A percentile compares a stretch with the other conserved stretches of the same genome.
These are phyloP conservation scores for Coenobita brevimanus DNA, from an alignment of 1,140 invertebrate species.

Conservation along the genomic window DNA sequence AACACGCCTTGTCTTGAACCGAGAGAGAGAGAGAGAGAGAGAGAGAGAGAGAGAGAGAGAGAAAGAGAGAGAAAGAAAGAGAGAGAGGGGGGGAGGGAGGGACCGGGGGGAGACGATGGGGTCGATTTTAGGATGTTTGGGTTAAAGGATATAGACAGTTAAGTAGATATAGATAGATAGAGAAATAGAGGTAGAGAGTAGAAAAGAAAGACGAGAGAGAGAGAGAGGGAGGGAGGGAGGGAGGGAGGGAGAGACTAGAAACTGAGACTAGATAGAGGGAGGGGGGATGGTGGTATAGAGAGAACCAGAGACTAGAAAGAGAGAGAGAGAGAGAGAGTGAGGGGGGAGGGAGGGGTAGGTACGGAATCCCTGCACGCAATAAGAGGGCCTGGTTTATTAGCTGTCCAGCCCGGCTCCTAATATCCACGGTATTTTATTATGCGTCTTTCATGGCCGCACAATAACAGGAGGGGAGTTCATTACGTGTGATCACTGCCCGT, in stretches of 20 bases:
- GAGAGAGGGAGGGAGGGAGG: too few species aligned
- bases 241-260: too few species aligned
- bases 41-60: not conserved
- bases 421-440: constrained; percentile 48
- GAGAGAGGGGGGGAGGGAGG: not conserved
- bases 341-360: not conserved
- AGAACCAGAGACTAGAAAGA: too few species aligned
- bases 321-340: not conserved
- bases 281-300: too few species aligned
- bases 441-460: constrained; percentile 38
- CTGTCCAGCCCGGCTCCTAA: constrained; percentile 14
- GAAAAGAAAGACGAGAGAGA: too few species aligned
- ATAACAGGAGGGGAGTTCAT: constrained; percentile 47
- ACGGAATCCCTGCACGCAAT: constrained; percentile 6
- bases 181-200: too few species aligned
- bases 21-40: too few species aligned
- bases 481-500: constrained; percentile 43
- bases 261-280: not conserved
- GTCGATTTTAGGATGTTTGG: too few species aligned
- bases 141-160: too few species aligned
- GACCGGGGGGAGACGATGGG: too few species aligned
- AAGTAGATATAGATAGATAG: too few species aligned
- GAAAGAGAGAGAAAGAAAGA: not conserved
- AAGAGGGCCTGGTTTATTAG: constrained; percentile 26
- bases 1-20: too few species aligned